Evolutionary conservation across 1,140 invertebrate genomes (phyloP), one percentile per base, ranked within the genome.

Genomic region (Diuraphis noxia): DNA sequence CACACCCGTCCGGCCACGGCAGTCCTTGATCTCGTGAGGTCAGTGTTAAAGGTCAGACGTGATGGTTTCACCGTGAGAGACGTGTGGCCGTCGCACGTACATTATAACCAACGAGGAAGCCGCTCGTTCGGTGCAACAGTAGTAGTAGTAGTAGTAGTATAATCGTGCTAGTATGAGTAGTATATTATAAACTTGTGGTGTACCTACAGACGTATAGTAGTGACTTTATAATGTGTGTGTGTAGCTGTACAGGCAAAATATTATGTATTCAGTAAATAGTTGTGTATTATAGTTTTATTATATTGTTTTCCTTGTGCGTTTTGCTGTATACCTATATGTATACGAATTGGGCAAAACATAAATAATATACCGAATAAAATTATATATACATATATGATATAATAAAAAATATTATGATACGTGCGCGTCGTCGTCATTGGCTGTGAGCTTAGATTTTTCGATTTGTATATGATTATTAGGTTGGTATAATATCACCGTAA

Each of bases 11-110:
- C 84, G 91, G 82, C n/a, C 49, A 40, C 46, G 84, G 92, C 82
- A 88, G 84, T 92, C 92, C 87, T 89, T 82, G 92, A 90, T 90
- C 86, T 49, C 87, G 72, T 46, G 89, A 86, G 92, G 90, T 92
- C 90, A 92, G 90, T 92, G 89, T 84, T 91, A 91, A 86, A 92
- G 82, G 92, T 92, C 88, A 91, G 79, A 91, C 81, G 43, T 92
- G 87, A 91, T 46, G 92, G 81, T 92, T 92, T 86, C 92, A 91
- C 82, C 92, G 92, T 49, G 92, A 77, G 92, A 72, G 88, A 79
- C 77, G 88, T 56, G 92, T 43, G 92, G 88, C 49, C 79, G 87
- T 63, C 87, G 85, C 88, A 34, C 46, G 34, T 56, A 49, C 46
- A 56, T 88, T 63, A 40, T n/a, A 56, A 41, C 36, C 40, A 23